Evolutionary conservation across 2,113 vertebrate genomes (phyloP).

Genomic region (Herpetotheres cachinnans): DNA sequence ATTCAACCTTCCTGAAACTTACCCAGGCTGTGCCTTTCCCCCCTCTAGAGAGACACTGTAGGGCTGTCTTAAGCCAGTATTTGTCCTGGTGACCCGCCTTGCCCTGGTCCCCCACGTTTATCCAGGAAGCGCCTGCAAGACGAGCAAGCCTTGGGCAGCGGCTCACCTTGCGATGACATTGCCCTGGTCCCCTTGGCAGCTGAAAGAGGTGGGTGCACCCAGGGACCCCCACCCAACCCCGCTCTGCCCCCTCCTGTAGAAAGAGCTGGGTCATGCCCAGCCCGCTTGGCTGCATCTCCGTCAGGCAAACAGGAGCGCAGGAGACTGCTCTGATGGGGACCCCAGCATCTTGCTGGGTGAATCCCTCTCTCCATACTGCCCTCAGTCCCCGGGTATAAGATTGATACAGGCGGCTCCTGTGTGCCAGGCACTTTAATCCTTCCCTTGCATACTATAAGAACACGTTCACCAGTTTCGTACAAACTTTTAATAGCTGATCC

Average conservation of each 20-base stretch:
- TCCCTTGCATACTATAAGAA: neutral
- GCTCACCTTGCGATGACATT: neutral
- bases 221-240: neutral
- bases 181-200: neutral
- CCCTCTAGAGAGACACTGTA: neutral
- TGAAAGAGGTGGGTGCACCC: neutral
- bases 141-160: neutral
- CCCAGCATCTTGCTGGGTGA: neutral
- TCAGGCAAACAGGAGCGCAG: neutral
- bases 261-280: neutral
- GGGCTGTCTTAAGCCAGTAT: neutral
- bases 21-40: neutral
- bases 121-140: neutral
- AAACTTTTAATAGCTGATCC: slow-evolving; percentile 41
- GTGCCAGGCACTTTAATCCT: neutral
- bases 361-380: fast-evolving
- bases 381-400: neutral
- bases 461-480: neutral
- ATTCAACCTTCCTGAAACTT: neutral
- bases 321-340: neutral
- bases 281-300: neutral
- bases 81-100: fast-evolving
- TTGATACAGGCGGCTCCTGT: neutral
- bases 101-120: neutral
- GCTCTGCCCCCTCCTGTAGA: neutral